These are phyloP conservation scores for Muscicapa comitata DNA, from an alignment of 2,797 vertebrate species.

Conservation along the genomic window DNA sequence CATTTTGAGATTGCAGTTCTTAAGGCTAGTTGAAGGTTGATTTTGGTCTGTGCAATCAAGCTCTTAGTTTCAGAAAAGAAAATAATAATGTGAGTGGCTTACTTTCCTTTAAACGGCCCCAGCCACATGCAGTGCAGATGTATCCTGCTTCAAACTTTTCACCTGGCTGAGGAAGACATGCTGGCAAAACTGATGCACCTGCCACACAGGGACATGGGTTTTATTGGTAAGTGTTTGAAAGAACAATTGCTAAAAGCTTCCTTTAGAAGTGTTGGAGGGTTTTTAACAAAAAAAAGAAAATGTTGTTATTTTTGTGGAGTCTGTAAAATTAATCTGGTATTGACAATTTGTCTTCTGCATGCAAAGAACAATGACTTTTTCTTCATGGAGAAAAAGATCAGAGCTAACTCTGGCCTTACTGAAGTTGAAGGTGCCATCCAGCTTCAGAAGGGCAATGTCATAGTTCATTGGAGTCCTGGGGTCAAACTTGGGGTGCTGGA, in stretches of 20 bases:
- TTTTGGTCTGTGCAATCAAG: neutral
- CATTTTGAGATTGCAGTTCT: neutral
- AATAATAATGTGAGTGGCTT: conserved; percentile 7
- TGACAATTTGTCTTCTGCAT: neutral
- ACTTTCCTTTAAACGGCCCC: conserved; percentile 84
- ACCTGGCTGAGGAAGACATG: conserved; percentile 82
- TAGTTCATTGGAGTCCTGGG: conserved; percentile 79
- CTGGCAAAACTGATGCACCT: conserved; percentile 79
- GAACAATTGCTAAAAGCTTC: neutral
- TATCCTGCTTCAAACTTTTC: conserved; percentile 75
- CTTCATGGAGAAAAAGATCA: neutral
- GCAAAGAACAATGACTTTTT: neutral
- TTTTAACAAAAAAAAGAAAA: neutral
- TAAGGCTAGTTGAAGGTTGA: neutral
- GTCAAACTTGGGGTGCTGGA: conserved; percentile 82
- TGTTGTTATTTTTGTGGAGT: neutral
- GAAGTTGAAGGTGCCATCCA: conserved; percentile 77
- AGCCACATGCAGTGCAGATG: conserved; percentile 82
- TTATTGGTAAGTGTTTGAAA: neutral
- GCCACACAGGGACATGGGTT: neutral
- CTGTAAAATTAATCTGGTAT: neutral
- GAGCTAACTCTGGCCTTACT: conserved; percentile 66
- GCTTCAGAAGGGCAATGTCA: conserved; percentile 84
- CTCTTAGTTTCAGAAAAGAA: neutral
- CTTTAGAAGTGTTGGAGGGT: neutral